phyloP scores from a whole-genome alignment of 2,797 vertebrate species.

The Bovichtus diacanthus region DNA sequence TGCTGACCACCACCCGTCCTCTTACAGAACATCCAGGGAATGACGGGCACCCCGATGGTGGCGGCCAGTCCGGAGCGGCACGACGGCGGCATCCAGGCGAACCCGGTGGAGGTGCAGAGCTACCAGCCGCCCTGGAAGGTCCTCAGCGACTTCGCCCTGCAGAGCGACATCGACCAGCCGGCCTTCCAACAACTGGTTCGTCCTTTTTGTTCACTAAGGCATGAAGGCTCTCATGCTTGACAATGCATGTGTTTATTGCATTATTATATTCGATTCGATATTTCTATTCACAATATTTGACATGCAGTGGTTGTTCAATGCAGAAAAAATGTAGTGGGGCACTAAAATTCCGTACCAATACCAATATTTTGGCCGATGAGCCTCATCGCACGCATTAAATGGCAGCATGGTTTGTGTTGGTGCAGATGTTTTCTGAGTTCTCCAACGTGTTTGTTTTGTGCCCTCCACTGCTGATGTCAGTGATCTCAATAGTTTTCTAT shows the following conservation, averaged over 20 bases:
- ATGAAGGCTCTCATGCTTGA: background rate
- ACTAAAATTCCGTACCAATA: too few species aligned
- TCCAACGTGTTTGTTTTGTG: background rate
- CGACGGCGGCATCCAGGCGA: slow-evolving; percentile 94
- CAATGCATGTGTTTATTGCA: background rate
- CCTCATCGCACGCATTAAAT: background rate
- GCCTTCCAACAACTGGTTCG: slow-evolving; percentile 97
- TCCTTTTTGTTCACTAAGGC: background rate
- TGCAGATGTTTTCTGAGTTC: background rate
- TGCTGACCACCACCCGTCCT: slow-evolving; percentile 35
- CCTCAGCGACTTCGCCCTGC: slow-evolving; percentile 96
- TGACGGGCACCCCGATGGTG: slow-evolving; percentile 98
- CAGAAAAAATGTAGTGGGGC: background rate
- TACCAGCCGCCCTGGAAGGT: slow-evolving; percentile 98
- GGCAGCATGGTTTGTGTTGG: background rate
- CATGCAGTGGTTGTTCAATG: background rate
- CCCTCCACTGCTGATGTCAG: background rate
- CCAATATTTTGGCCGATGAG: too few species aligned
- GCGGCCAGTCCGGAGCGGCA: slow-evolving; percentile 95
- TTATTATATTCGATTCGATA: accelerated
- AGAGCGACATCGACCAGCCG: slow-evolving; percentile 97
- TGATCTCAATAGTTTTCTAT: background rate
- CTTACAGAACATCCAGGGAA: slow-evolving; percentile 95
- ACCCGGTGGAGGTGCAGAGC: slow-evolving; percentile 96
- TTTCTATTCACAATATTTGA: background rate